Conservation (phyloP, 2,797 vertebrate genomes). For the Synanceia verrucosa region DNA sequence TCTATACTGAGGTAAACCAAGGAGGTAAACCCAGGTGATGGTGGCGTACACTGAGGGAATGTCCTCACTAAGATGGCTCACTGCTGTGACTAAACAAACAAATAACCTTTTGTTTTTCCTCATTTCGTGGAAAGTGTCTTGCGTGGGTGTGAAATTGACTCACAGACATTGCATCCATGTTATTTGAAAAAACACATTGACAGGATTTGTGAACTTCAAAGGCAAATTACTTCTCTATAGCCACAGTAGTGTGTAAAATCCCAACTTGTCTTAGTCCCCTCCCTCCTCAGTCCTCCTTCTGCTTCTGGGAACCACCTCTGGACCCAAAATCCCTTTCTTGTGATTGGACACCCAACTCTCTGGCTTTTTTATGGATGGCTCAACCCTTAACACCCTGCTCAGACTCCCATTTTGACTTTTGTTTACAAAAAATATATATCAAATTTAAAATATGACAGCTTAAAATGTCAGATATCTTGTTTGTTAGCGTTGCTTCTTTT, state of each 20-base stretch:
- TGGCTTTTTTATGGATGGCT: constrained; percentile 83
- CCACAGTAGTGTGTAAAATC: constrained; percentile 87
- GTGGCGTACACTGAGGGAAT: constrained; percentile 60
- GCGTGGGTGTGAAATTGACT: constrained; percentile 41
- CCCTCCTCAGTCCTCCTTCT: constrained; percentile 49
- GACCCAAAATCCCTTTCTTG: constrained; percentile 50
- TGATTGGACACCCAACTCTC: constrained; percentile 60
- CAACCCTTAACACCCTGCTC: constrained; percentile 55
- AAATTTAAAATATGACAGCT: constrained; percentile 1
- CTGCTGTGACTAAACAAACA: constrained; percentile 93
- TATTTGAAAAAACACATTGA: constrained; percentile 15
- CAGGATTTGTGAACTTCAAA: constrained; percentile 19
- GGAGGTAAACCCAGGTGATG: constrained; percentile 53
- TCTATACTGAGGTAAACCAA: too few relatives aligned
- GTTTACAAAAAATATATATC: constrained; percentile 5
- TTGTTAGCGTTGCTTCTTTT: constrained; percentile 28
- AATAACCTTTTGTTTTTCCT: constrained; percentile 75
- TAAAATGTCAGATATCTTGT: constrained; percentile 35
- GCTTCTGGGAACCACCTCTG: constrained; percentile 68
- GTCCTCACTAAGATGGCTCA: constrained; percentile 83
- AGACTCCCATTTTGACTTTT: constrained; percentile 71
- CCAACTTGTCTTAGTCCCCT: constrained; percentile 46
- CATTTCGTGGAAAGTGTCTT: constrained; percentile 67
- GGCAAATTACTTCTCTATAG: constrained; percentile 54
- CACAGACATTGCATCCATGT: constrained; percentile 11